phyloP scores from a whole-genome alignment of 1,140 invertebrate species.

The roundworm (Caenorhabditis elegans) region WBcel235 BX284603.4:5602501-5603000 shows the following conservation, averaged over 20 bases:
- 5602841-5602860: not conserved
- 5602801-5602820: not conserved
- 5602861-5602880: not conserved
- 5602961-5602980: not conserved
- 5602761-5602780: not conserved
- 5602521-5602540: too few relatives aligned
- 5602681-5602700: not conserved
- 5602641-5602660: not conserved
- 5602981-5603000: not conserved
- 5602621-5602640: not conserved
- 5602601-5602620: not conserved
- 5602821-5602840: not conserved
- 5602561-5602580: too few relatives aligned
- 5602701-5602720: not conserved
- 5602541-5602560: too few relatives aligned
- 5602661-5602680: not conserved
- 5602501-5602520: too few relatives aligned
- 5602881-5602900: too few relatives aligned
- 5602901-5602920: not conserved
- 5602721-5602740: not conserved
- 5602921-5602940: not conserved
- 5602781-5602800: not conserved
- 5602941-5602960: constrained; percentile 3
- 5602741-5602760: not conserved
- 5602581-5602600: too few relatives aligned